Percentiles rank a stretch among this genome's conserved stretches.
Conservation (phyloP, 92 coral and sea anemone genomes). For the Phymanthus crucifer region DNA sequence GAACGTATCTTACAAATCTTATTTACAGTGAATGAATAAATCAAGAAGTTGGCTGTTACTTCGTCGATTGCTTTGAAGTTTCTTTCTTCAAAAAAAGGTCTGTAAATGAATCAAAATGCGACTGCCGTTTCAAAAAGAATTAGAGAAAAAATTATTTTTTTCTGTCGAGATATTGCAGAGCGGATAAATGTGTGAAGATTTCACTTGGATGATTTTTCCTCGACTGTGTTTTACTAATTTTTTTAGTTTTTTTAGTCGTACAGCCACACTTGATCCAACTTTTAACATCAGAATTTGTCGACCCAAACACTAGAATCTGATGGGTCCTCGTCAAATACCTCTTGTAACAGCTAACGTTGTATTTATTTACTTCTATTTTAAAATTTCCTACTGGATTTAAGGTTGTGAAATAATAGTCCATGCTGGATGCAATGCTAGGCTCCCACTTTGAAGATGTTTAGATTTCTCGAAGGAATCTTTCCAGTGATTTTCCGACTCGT, state of each 20-base stretch:
- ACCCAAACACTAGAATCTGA: neutral
- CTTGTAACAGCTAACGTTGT: neutral
- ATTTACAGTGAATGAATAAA: constrained; percentile 30
- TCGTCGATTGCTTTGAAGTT: neutral
- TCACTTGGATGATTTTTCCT: too few species aligned
- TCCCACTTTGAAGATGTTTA: constrained; percentile 66
- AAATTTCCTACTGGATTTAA: neutral
- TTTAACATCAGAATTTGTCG: neutral
- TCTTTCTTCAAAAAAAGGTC: too few species aligned
- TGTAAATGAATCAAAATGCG: neutral
- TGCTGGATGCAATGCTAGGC: constrained; percentile 64
- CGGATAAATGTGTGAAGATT: too few species aligned
- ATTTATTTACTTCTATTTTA: neutral
- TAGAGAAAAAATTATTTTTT: neutral
- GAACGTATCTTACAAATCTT: constrained; percentile 37
- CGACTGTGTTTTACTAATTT: too few species aligned
- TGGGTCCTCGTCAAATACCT: constrained; percentile 1
- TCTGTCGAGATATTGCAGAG: too few species aligned
- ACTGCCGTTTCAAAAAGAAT: neutral
- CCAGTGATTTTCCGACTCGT: constrained; percentile 57
- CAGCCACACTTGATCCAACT: neutral
- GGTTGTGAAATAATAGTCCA: constrained; percentile 77
- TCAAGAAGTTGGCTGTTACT: neutral
- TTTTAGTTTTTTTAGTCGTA: too few species aligned
- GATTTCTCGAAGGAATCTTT: constrained; percentile 55